Conservation (phyloP, 2,888 invertebrate species). For the Latrodectus hesperus region DNA sequence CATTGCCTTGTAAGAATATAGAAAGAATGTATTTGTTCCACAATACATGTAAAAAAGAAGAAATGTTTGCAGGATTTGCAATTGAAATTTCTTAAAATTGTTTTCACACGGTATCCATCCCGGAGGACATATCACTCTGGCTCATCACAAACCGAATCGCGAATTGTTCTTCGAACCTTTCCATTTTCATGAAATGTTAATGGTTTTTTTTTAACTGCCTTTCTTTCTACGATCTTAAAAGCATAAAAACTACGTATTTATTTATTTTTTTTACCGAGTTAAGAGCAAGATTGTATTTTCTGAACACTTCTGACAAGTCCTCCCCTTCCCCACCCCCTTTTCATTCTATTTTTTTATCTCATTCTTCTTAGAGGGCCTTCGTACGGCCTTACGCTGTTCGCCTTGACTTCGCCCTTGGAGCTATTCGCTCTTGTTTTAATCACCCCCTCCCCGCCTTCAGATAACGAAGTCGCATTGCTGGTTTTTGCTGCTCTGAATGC, state of each 20-base stretch:
- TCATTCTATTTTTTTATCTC: too few relatives aligned
- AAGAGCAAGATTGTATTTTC: too few relatives aligned
- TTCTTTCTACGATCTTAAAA: not conserved
- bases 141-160: not conserved
- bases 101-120: too few relatives aligned
- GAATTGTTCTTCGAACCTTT: not conserved
- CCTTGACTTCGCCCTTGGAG: not conserved
- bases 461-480: not conserved
- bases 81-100: too few relatives aligned
- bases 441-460: not conserved
- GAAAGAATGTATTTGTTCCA: too few relatives aligned
- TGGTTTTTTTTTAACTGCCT: not conserved
- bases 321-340: too few relatives aligned
- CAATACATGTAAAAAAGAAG: too few relatives aligned
- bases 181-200: not conserved
- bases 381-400: not conserved
- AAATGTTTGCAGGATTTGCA: too few relatives aligned
- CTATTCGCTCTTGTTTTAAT: not conserved
- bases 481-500: not conserved
- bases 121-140: too few relatives aligned
- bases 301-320: too few relatives aligned
- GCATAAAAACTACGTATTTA: not conserved
- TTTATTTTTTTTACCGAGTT: not conserved
- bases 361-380: too few relatives aligned
- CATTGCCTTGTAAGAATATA: too few relatives aligned